Conservation (phyloP, 1,140 invertebrate species). For the Solenopsis fugax region DNA sequence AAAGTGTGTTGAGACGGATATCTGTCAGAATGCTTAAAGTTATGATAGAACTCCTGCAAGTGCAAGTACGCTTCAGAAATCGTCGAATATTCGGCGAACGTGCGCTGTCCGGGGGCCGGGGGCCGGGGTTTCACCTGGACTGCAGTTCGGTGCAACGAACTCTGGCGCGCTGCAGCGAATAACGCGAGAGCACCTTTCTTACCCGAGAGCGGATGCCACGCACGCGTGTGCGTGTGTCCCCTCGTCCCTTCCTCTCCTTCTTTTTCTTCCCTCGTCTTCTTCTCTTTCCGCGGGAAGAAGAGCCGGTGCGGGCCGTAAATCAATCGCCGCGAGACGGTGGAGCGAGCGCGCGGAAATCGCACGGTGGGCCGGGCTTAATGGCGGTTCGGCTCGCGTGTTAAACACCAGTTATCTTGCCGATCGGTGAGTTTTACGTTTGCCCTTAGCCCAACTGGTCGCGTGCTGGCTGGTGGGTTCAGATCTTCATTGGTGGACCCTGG, state of each 20-base stretch:
- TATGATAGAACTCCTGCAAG: neutral
- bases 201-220: conserved; percentile 11
- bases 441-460: conserved; percentile 80
- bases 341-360: conserved; percentile 71
- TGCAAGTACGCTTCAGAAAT: neutral
- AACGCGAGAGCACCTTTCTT: conserved; percentile 42
- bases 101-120: neutral
- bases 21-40: neutral
- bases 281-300: conserved; percentile 70
- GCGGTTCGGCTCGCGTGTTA: conserved; percentile 81
- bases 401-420: conserved; percentile 82
- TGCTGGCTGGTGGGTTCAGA: conserved; percentile 74
- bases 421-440: conserved; percentile 82
- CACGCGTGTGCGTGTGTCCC: conserved; percentile 66
- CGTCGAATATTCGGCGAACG: conserved; percentile 20
- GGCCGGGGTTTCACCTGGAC: conserved; percentile 2
- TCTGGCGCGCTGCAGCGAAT: conserved; percentile 56
- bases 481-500: conserved; percentile 77
- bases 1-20: neutral
- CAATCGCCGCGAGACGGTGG: conserved; percentile 68
- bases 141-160: conserved; percentile 71
- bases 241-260: conserved; percentile 33
- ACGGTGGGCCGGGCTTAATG: conserved; percentile 76
- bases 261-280: conserved; percentile 42
- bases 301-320: conserved; percentile 63